Base-by-base conservation (phyloP, 1,140 invertebrate species). In the Oncopodura yosiiana region DNA sequence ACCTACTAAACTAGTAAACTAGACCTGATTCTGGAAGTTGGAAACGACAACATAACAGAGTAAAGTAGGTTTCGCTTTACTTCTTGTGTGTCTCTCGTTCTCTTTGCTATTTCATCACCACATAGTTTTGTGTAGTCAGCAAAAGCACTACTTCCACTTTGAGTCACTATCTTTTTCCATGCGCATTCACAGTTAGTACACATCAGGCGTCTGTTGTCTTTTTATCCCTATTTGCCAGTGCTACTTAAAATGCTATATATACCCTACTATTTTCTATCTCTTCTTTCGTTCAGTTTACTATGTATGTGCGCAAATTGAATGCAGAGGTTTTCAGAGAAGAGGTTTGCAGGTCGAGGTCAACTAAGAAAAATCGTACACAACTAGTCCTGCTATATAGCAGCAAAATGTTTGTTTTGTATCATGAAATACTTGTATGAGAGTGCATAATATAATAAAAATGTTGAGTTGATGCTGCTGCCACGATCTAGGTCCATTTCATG, bases 1-100 rank as follows among this genome's bases (percentile, higher is more conserved):
- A 56, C 61, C 56, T 32, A 62, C 46, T 63, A 44, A 45, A 57
- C 54, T 52, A 42, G 37, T 63, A 63, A 63, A 63, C 61, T 60
- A 59, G 61, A 63, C 61, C 61, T 57, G 39, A 54, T 57, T 61
- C n/a, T 34, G 9, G 32, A 9, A n/a, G 32, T 9, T n/a, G n/a
- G n/a, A n/a, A n/a, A n/a, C n/a, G n/a, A n/a, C n/a, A n/a, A n/a
- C n/a, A n/a, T n/a, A n/a, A n/a, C n/a, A n/a, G n/a, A n/a, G n/a
- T n/a, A n/a, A n/a, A n/a, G n/a, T n/a, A n/a, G n/a, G n/a, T n/a
- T n/a, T n/a, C n/a, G n/a, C n/a, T n/a, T n/a, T 8, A 42, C 16
- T 42, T 12, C 9, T 8, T 8, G 6, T 12, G n/a, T 42, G 39
- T 16, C 6, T 19, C 9, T 42, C 8, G 39, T 8, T 12, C 21